Percentiles rank a stretch among this genome's conserved stretches.
Conservation (phyloP, 2,797 vertebrate species). For the Hydrocynus forskahlii region DNA sequence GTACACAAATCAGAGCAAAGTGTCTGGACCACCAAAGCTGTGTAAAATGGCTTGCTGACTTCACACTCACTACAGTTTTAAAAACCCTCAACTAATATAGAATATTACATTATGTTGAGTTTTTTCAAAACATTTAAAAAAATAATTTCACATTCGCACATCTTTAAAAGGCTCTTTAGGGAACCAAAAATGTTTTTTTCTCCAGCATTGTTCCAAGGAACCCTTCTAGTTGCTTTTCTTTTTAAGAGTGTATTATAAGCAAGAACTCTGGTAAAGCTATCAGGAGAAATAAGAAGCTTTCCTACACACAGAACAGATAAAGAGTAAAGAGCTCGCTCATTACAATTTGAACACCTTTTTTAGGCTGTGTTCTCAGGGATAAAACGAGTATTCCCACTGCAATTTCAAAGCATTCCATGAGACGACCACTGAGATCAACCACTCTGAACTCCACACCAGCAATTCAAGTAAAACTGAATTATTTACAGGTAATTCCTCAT, state of each 20-base stretch:
- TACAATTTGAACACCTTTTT: conserved; percentile 8
- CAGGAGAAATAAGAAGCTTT: not conserved
- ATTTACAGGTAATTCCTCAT: conserved; percentile 10
- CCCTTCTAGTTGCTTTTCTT: not conserved
- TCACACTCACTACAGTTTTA: not conserved
- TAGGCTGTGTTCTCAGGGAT: conserved; percentile 3
- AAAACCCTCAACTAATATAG: not conserved
- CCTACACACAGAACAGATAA: not conserved
- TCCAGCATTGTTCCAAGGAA: not conserved
- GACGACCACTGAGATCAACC: not conserved
- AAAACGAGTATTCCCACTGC: not conserved
- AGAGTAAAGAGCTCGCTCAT: not conserved
- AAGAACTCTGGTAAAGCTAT: conserved; percentile 21
- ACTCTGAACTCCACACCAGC: not conserved
- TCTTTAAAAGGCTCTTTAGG: not conserved
- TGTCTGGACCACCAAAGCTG: not conserved
- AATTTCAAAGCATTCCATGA: not conserved
- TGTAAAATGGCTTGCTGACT: conserved; percentile 25
- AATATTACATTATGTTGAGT: not conserved
- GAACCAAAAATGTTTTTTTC: not conserved
- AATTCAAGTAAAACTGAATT: conserved; percentile 11
- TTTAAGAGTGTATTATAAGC: not conserved
- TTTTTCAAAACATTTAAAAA: not conserved
- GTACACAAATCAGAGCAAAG: conserved; percentile 8
- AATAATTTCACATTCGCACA: too few relatives aligned